Evolutionary conservation across 2,797 vertebrate genomes (phyloP).

Genomic region (Cynopterus sphinx): DNA sequence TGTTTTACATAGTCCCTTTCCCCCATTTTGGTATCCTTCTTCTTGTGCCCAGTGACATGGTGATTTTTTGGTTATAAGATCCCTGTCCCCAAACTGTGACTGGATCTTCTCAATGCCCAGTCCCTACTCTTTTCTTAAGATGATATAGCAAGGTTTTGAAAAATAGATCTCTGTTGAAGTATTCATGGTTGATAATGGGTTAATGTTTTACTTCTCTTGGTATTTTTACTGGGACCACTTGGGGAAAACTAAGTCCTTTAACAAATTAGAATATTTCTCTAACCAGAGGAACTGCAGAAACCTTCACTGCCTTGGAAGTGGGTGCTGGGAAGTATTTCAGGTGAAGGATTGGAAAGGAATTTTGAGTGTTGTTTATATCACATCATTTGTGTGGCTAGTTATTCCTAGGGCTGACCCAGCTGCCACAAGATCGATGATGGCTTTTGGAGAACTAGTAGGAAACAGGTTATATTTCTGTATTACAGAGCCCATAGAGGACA

Average conservation of each 20-base stretch:
- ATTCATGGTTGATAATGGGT: neutral
- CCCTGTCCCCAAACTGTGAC: neutral
- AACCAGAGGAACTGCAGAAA: neutral
- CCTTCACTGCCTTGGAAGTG: neutral
- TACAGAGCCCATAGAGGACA: neutral
- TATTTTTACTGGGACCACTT: neutral
- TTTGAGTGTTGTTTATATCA: neutral
- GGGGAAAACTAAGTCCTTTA: neutral
- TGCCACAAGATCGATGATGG: conserved; percentile 6
- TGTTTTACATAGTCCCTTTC: neutral
- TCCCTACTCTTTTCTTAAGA: neutral
- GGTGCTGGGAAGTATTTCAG: neutral
- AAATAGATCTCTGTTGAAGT: neutral
- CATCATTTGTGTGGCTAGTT: neutral
- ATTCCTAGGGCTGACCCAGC: neutral
- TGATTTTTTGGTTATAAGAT: neutral
- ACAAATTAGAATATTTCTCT: neutral
- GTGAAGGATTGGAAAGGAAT: neutral
- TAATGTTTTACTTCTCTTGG: neutral
- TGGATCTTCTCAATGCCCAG: neutral
- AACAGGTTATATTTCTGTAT: neutral
- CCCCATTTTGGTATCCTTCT: neutral
- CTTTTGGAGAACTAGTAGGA: conserved; percentile 1
- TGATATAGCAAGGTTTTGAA: neutral
- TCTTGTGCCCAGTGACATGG: neutral